Evolutionary conservation across 2,113 vertebrate genomes (phyloP), one percentile per base, ranked within the genome.

Genomic region (Machaerirhynchus nigripectus): DNA sequence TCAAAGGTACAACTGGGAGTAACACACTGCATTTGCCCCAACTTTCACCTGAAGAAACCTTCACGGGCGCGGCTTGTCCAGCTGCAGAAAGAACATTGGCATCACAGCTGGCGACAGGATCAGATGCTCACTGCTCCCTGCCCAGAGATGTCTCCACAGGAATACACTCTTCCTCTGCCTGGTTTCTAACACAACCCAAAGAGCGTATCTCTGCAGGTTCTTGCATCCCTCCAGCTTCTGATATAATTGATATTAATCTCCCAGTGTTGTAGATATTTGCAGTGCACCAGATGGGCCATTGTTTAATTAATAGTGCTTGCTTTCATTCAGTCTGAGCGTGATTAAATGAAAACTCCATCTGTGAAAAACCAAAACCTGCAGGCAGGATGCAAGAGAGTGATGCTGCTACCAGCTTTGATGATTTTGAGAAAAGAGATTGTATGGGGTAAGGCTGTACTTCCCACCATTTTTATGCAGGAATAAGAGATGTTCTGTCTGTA

Each of bases 301-400:
- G 93, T 95, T 97, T 97, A 97, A 97, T 95, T 97, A 96, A 96
- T 95, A 94, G 85, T 53, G 37, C 77, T 92, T 92, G 88, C 92
- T 97, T 97, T 94, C 84, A 81, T 95, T 96, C 77, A 83, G 49
- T 46, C 83, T 90, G 85, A 94, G 52, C 53, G 69, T 90, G 96
- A 96, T 92, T 94, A 94, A 97, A 96, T 87, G 92, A 93, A 96
- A 95, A 95, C 37, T 95, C 92, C 92, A 82, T 94, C 93, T 96
- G 96, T 28, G 4, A 71, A 89, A 87, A 94, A 53, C 83, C 76
- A 88, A 89, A 95, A 96, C 47, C 93, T 94, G 88, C 85, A 93
- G 68, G 76, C 79, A 87, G 53, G 37, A 65, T 74, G 39, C 50
- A 75, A 26, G 27, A 75, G 68, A 71, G n/a, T 42, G 64, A 75